phyloP scores from a whole-genome alignment of 1,140 invertebrate species.

The Brachionus calyciflorus region DNA sequence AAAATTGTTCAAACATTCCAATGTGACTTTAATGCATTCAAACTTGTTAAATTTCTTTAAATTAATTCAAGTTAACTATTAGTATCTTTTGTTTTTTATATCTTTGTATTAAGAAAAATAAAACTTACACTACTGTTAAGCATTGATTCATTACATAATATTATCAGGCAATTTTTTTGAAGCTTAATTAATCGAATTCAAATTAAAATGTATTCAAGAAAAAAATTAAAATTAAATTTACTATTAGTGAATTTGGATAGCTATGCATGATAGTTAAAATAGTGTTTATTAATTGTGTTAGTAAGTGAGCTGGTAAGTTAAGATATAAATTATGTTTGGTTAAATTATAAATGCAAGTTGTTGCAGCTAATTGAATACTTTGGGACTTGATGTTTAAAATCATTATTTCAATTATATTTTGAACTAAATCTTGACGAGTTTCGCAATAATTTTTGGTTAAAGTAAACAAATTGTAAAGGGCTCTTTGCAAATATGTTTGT shows the following conservation, averaged over 20 bases:
- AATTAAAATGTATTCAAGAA: neutral
- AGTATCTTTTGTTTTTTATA: too few relatives aligned
- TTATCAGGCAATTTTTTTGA: slow-evolving; percentile 29
- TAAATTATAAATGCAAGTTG: slow-evolving; percentile 24
- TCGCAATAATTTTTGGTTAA: neutral
- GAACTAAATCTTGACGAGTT: neutral
- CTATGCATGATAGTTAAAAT: neutral
- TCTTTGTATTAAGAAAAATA: too few relatives aligned
- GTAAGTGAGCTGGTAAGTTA: neutral
- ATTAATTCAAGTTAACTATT: too few relatives aligned
- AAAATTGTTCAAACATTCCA: neutral
- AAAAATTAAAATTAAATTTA: neutral
- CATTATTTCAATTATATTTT: slow-evolving; percentile 3
- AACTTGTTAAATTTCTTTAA: slow-evolving; percentile 18
- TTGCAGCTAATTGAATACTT: slow-evolving; percentile 12
- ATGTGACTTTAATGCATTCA: slow-evolving; percentile 29
- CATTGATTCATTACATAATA: slow-evolving; percentile 25
- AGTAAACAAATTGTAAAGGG: slow-evolving; percentile 10
- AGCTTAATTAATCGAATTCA: neutral
- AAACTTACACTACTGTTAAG: slow-evolving; percentile 31
- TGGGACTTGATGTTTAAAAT: neutral
- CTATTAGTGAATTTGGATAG: slow-evolving; percentile 27
- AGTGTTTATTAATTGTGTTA: slow-evolving; percentile 12
- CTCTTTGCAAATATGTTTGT: slow-evolving; percentile 8
- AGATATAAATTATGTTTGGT: slow-evolving; percentile 1